phyloP scores from a whole-genome alignment of 2,113 vertebrate genomes.

The Pongo pygmaeus region DNA sequence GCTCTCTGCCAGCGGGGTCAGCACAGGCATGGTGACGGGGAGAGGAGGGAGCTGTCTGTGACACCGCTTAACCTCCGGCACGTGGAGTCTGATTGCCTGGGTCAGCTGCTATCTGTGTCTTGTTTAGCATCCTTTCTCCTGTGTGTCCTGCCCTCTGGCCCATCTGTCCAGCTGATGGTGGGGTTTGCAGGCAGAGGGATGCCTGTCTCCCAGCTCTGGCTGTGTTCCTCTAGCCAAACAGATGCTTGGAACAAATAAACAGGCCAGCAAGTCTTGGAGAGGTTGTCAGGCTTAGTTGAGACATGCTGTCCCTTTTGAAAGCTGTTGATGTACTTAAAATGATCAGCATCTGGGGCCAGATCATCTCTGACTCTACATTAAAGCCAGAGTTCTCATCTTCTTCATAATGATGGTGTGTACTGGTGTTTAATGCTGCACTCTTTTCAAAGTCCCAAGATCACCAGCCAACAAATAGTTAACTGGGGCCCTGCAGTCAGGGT shows the following conservation, averaged over 20 bases:
- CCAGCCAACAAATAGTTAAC: background rate
- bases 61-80: constrained; percentile 61
- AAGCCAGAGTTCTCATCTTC: background rate
- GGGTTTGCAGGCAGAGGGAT: constrained; percentile 36
- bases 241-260: constrained; percentile 71
- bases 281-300: constrained; percentile 54
- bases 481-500: background rate
- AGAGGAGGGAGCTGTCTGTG: background rate
- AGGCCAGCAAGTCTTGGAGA: constrained; percentile 3
- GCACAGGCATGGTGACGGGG: background rate
- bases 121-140: constrained; percentile 33
- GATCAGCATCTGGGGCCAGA: background rate
- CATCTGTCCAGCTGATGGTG: constrained; percentile 41
- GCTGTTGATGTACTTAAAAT: background rate
- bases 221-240: constrained; percentile 52
- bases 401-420: background rate
- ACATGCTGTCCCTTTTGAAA: constrained; percentile 47
- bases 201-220: background rate
- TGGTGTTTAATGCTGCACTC: background rate
- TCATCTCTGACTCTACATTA: background rate
- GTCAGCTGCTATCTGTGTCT: constrained; percentile 43
- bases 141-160: constrained; percentile 19
- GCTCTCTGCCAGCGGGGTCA: constrained; percentile 56
- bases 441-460: background rate
- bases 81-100: background rate